Base-by-base conservation (phyloP, 2,113 vertebrate genomes). In the Mustela lutreola region DNA sequence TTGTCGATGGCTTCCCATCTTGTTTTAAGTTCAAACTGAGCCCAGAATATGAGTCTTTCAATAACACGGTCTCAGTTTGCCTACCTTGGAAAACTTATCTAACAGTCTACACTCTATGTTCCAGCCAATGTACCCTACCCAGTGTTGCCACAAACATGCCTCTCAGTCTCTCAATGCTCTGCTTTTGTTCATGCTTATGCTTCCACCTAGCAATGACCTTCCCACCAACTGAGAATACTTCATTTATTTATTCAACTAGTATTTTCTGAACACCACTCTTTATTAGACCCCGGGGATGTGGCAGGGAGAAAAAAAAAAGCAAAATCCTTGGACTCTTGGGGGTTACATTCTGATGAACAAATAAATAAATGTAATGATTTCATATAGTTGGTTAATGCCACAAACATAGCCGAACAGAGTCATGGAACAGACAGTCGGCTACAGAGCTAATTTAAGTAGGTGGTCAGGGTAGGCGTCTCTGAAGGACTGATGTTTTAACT, bases 261-360 rank as follows among this genome's bases (percentile, higher is more conserved):
- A 45, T 71, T 90, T 53, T 24, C 65, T 28, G 8, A 78, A 24
- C 18, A 71, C 4, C 26, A 22, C 45, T 86, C 21, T 82, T 65
- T 48, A 70, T 48, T 85, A 67, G 31, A 56, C 33, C 24, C 67
- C 15, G 4, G 8, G 16, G 42, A 85, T 62, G 50, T 3, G 78
- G 31, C 39, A 53, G 60, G 92, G 92, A 95, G 58, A 12, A 92
- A 76, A 92, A 67, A 92, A 67, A 48, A 56, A 88, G 24, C 36
- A 45, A 81, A 48, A 6, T 58, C 60, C 14, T 28, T 71, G 26
- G 11, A 39, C 33, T 71, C 82, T 82, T 56, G 2, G 19, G 28
- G 1, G 53, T 39, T 28, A 76, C 4, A 48, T 76, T 48, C 42
- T 81, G 22, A 31, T 60, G 26, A 94, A 92, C 21, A 86, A 87